These are phyloP conservation scores for Xenopus borealis DNA, from an alignment of 2,113 vertebrate genomes.

Conservation along the genomic window DNA sequence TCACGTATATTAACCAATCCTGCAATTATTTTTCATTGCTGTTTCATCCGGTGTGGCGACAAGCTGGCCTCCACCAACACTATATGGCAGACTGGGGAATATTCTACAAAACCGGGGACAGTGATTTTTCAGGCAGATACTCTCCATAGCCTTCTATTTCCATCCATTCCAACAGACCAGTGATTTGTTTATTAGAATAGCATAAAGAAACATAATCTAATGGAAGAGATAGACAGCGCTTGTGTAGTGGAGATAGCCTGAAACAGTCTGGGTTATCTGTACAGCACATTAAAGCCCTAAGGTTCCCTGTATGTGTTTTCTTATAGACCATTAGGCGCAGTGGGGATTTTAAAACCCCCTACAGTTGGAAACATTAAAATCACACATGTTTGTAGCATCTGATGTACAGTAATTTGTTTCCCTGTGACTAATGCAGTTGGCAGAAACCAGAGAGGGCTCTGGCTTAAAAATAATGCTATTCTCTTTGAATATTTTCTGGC, in stretches of 20 bases:
- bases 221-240: background rate
- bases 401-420: conserved; percentile 72
- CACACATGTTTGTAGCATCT: conserved; percentile 73
- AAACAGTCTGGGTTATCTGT: conserved; percentile 61
- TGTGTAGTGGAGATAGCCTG: conserved; percentile 11
- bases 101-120: background rate
- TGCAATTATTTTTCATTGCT: conserved; percentile 4
- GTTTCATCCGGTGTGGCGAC: background rate
- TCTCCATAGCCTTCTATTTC: background rate
- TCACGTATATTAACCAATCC: background rate
- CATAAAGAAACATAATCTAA: conserved; percentile 4
- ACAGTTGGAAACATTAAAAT: conserved; percentile 72
- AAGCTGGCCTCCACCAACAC: background rate
- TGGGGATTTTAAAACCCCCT: conserved; percentile 75
- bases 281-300: conserved; percentile 72
- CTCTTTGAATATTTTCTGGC: conserved; percentile 47
- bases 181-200: background rate
- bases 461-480: conserved; percentile 48
- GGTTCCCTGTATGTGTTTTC: conserved; percentile 70
- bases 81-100: background rate
- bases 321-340: conserved; percentile 79
- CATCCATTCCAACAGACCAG: background rate
- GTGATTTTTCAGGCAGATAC: background rate
- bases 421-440: conserved; percentile 66
- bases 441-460: conserved; percentile 46